These are phyloP conservation scores for Gerris lacustris DNA, from an alignment of 2,888 invertebrate genomes.

Conservation along the genomic window DNA sequence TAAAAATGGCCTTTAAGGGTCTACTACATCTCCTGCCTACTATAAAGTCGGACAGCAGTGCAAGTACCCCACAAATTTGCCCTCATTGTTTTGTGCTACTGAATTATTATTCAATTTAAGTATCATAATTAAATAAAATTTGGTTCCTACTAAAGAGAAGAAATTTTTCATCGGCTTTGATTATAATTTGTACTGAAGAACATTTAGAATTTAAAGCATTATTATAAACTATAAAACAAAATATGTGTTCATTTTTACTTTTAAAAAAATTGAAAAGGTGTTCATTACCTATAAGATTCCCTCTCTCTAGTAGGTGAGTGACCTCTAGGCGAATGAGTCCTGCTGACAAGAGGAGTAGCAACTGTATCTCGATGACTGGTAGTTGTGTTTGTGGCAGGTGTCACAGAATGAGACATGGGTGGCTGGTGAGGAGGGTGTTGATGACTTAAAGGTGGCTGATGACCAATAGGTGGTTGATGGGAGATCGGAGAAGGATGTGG, in stretches of 20 bases:
- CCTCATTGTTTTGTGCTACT: too few species aligned
- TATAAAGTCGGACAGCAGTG: too few species aligned
- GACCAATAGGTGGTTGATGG: neutral
- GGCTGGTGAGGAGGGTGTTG: conserved; percentile 29
- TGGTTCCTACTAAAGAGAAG: too few species aligned
- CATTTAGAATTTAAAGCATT: too few species aligned
- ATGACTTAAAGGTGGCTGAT: conserved; percentile 20
- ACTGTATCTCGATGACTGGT: conserved; percentile 41
- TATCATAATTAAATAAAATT: too few species aligned
- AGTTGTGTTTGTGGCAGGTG: conserved; percentile 39
- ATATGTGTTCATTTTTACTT: neutral
- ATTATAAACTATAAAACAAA: too few species aligned
- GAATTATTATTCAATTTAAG: too few species aligned
- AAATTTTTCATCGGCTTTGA: too few species aligned
- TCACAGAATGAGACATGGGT: conserved; percentile 22
- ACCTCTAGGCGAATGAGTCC: conserved; percentile 60
- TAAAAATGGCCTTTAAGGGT: too few species aligned
- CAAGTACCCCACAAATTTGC: too few species aligned
- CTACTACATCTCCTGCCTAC: too few species aligned
- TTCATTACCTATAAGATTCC: conserved; percentile 66
- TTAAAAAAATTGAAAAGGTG: conserved; percentile 7
- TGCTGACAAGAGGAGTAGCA: conserved; percentile 38
- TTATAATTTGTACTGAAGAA: too few species aligned
- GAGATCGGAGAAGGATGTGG: neutral
- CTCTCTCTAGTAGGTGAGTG: conserved; percentile 68